These are phyloP conservation scores for Pseudolaguvia tuberculata DNA, from an alignment of 2,113 vertebrate species.

Conservation along the genomic window DNA sequence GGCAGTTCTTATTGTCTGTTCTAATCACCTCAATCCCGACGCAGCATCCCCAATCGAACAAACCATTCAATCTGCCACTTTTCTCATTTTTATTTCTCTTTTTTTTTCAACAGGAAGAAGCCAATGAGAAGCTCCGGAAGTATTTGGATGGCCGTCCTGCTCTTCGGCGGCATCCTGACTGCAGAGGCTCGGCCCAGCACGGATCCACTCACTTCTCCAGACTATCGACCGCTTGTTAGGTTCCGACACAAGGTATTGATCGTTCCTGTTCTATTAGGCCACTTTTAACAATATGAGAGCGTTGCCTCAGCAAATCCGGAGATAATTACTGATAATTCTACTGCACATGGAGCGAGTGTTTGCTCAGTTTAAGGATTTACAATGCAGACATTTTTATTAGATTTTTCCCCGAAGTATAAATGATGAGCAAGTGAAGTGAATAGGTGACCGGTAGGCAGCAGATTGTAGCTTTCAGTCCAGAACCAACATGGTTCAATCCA, in stretches of 20 bases:
- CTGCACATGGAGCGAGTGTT: not conserved
- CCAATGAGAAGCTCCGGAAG: slow-evolving; percentile 64
- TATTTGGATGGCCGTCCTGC: slow-evolving; percentile 58
- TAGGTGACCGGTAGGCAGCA: slow-evolving; percentile 1
- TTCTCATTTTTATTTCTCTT: slow-evolving; percentile 38
- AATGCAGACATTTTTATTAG: not conserved
- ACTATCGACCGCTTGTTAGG: slow-evolving; percentile 68
- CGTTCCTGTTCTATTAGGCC: slow-evolving; percentile 35
- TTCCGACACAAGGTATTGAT: slow-evolving; percentile 77
- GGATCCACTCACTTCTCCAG: slow-evolving; percentile 58
- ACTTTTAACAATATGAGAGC: slow-evolving; percentile 32
- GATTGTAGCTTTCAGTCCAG: not conserved
- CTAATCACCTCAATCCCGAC: slow-evolving; percentile 64
- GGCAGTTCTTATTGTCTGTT: slow-evolving; percentile 53
- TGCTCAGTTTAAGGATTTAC: slow-evolving; percentile 10
- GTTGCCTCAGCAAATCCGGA: slow-evolving; percentile 7
- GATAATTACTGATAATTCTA: slow-evolving; percentile 32
- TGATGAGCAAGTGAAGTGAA: not conserved
- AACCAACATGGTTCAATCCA: slow-evolving; percentile 17
- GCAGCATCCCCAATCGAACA: slow-evolving; percentile 47
- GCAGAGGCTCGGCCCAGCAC: slow-evolving; percentile 56
- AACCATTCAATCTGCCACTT: not conserved
- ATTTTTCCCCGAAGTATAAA: not conserved
- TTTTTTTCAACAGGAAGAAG: slow-evolving; percentile 23
- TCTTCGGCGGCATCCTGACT: slow-evolving; percentile 54